Base-by-base conservation (phyloP, 2,888 invertebrate species). In the Iphiclides podalirius region DNA sequence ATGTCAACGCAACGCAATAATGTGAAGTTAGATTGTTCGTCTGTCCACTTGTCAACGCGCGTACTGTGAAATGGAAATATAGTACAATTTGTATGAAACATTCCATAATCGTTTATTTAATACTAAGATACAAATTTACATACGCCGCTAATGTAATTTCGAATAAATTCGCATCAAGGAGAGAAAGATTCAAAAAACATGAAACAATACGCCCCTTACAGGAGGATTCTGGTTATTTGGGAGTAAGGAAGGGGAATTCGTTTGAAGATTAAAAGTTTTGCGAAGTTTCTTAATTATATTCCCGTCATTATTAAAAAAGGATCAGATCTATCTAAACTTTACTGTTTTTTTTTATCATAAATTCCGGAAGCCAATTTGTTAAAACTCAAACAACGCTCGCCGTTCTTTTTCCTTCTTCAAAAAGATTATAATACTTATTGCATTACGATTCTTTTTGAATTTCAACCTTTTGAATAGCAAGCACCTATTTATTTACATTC, bases 1-100 rank as follows among this genome's bases (percentile, higher is more conserved):
- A 55, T 52, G 58, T 58, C 59, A 57, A 54, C 57, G 36, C 34
- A 11, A 13, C 35, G 54, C 52, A 53, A 53, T 57, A 57, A 59
- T 56, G 54, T 47, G 50, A 57, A 57, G 56, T 59, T 58, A 53
- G 55, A 61, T 59, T 59, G 58, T 57, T 47, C 52, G 52, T 43
- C 37, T 43, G 58, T 45, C 35, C 43, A 34, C 31, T 17, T 16
- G 38, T 20, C n/a, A n/a, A n/a, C n/a, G n/a, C n/a, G n/a, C n/a
- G n/a, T n/a, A n/a, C n/a, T n/a, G n/a, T n/a, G n/a, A n/a, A n/a
- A n/a, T n/a, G n/a, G n/a, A n/a, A n/a, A n/a, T n/a, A n/a, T n/a
- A n/a, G n/a, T n/a, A n/a, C n/a, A n/a, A n/a, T n/a, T n/a, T n/a
- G n/a, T n/a, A n/a, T n/a, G n/a, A n/a, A n/a, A 6, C 20, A 20